Evolutionary conservation across 1,140 invertebrate species (phyloP).

Genomic region (Prorops nasuta): DNA sequence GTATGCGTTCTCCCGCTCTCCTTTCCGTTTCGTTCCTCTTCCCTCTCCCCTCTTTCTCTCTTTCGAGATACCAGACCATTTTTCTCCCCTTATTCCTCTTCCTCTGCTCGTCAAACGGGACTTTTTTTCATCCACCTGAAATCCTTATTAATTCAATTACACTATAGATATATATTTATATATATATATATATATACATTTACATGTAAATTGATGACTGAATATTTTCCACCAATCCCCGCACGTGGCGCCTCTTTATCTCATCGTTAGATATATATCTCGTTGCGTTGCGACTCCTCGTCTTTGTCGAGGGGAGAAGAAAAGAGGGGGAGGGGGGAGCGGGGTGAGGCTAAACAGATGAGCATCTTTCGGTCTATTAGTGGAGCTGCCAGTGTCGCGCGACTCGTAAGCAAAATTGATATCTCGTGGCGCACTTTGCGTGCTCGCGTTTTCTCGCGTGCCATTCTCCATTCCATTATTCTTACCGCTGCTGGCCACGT

Average conservation of each 20-base stretch:
- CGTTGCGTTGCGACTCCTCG: slow-evolving; percentile 10
- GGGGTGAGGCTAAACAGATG: slow-evolving; percentile 41
- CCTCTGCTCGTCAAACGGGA: slow-evolving; percentile 16
- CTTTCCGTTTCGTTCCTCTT: slow-evolving; percentile 13
- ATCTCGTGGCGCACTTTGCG: slow-evolving; percentile 25
- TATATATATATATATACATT: no score
- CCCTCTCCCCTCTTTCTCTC: slow-evolving; percentile 19
- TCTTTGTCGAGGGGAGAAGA: slow-evolving; percentile 16
- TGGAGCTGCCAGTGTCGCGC: slow-evolving; percentile 41
- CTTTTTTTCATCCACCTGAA: slow-evolving; percentile 2
- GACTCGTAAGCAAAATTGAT: slow-evolving; percentile 42
- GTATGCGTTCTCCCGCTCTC: slow-evolving; percentile 50
- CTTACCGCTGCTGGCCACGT: no score
- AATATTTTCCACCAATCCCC: slow-evolving; percentile 2
- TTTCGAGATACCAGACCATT: no score
- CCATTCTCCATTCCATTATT: no score
- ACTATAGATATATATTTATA: no score
- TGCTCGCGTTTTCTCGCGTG: neutral
- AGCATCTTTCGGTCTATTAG: slow-evolving; percentile 51
- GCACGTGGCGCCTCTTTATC: slow-evolving; percentile 2
- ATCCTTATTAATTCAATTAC: slow-evolving; percentile 6
- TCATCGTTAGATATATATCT: no score
- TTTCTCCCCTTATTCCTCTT: no score
- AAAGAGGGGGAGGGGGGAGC: no score
- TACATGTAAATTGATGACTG: no score